Evolutionary conservation across 2,888 invertebrate species (phyloP).

Genomic region (Sinotaia quadrata): DNA sequence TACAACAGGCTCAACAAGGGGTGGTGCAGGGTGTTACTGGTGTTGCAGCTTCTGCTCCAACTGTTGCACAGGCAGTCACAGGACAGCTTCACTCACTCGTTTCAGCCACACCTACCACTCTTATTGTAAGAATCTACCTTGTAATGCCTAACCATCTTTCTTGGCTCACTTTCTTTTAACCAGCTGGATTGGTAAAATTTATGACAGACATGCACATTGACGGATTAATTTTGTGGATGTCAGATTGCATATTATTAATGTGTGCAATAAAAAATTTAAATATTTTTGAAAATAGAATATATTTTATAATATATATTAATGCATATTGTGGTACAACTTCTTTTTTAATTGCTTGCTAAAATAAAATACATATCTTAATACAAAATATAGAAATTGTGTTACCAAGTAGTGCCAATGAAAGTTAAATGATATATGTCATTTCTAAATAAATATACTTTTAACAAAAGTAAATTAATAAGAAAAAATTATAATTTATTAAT

Average conservation of each 20-base stretch:
- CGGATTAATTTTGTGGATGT: no score
- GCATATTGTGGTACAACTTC: no score
- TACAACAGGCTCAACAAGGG: slow-evolving; percentile 37
- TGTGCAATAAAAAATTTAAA: no score
- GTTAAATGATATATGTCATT: no score
- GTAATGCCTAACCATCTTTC: not conserved
- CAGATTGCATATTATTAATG: no score
- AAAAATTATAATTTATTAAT: not conserved
- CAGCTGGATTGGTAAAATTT: not conserved
- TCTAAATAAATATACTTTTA: not conserved
- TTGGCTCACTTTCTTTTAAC: not conserved
- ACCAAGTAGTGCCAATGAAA: no score
- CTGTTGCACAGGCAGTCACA: slow-evolving; percentile 40
- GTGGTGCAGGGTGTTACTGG: slow-evolving; percentile 37
- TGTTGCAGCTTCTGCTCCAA: slow-evolving; percentile 38
- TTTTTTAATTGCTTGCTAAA: no score
- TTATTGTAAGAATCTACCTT: slow-evolving; percentile 33
- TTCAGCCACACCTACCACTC: slow-evolving; percentile 52
- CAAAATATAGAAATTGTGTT: no score
- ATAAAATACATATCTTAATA: no score
- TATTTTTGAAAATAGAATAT: no score
- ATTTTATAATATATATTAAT: no score
- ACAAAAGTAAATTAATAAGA: not conserved
- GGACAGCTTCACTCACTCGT: slow-evolving; percentile 51
- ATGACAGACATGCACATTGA: not conserved